Evolutionary conservation across 1,140 invertebrate genomes (phyloP), one percentile per base, ranked within the genome.

Genomic region (Ridgeia piscesae): DNA sequence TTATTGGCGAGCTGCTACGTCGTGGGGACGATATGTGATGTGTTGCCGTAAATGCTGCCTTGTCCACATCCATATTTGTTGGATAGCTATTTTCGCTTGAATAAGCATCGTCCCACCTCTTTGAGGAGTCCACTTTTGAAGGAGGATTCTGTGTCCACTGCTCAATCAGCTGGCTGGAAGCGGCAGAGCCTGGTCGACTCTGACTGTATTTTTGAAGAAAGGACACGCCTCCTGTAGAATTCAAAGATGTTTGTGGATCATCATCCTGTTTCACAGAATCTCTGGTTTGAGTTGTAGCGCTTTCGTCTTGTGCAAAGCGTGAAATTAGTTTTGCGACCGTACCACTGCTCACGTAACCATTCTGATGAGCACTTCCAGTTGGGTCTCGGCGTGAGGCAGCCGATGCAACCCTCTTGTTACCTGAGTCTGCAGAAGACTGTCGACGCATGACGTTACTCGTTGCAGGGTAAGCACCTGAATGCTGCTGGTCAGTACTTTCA

Each of bases 1-100:
- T 90, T 17, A 90, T 90, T 34, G 89, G 89, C n/a, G 89, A 27
- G 21, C 34, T 90, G 35, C 89, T 90, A n/a, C 58, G 58, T 77
- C 27, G 58, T 14, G 58, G 58, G 17, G 11, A 21, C 27, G 58
- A 27, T 77, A 77, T 31, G 2, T 77, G 58, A 77, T 77, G 58
- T 77, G 4, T 31, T 77, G 58, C 27, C 27, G 58, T 77, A 14
- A 77, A 77, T 77, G 0, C 58, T 31, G 58, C 8, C 58, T 14
- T 77, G 4, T 77, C 58, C 58, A 77, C 58, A 31, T 77, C 27
- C 58, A 27, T 21, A 21, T 50, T 50, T 0, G 48, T 11, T 0
- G 48, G 48, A 21, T 77, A 21, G 58, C 58, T 77, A 21, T 77
- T 77, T 77, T 77, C 58, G 27, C 27, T 77, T 77, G 58, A 14